Conservation (phyloP, 2,113 vertebrate genomes). For the Malurus elegans region DNA sequence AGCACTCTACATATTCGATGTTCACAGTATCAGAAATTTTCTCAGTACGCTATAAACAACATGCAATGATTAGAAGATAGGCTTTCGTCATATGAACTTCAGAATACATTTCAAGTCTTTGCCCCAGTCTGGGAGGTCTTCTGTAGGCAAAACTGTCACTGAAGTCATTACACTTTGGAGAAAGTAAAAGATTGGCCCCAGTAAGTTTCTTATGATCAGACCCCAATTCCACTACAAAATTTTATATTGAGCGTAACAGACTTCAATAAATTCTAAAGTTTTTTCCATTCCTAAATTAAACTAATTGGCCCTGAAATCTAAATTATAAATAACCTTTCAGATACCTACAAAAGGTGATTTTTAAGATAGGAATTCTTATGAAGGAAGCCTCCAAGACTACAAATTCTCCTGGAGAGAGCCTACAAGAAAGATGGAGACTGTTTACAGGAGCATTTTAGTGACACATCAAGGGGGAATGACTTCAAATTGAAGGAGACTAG, state of each 20-base stretch:
- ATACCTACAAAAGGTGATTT: background rate
- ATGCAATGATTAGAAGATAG: slow-evolving; percentile 33
- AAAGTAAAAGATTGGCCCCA: background rate
- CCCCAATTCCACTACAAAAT: background rate
- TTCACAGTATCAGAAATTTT: slow-evolving; percentile 44
- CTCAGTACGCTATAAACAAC: slow-evolving; percentile 37
- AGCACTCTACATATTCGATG: slow-evolving; percentile 40
- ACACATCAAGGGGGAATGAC: background rate
- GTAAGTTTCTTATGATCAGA: background rate
- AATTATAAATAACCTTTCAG: background rate
- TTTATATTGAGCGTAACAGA: background rate
- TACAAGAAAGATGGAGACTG: background rate
- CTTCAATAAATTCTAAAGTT: background rate
- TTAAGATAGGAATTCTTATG: background rate
- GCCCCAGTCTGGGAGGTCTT: background rate
- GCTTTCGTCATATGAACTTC: slow-evolving; percentile 15
- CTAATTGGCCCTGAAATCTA: background rate
- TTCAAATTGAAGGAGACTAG: background rate
- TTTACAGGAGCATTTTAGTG: background rate
- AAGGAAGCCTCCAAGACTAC: background rate
- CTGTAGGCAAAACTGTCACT: background rate
- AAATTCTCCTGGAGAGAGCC: background rate
- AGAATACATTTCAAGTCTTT: slow-evolving; percentile 14
- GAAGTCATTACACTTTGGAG: background rate
- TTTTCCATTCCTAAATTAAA: background rate